Conservation (phyloP, 1,140 invertebrate species). For the Cotesia typhae region DNA sequence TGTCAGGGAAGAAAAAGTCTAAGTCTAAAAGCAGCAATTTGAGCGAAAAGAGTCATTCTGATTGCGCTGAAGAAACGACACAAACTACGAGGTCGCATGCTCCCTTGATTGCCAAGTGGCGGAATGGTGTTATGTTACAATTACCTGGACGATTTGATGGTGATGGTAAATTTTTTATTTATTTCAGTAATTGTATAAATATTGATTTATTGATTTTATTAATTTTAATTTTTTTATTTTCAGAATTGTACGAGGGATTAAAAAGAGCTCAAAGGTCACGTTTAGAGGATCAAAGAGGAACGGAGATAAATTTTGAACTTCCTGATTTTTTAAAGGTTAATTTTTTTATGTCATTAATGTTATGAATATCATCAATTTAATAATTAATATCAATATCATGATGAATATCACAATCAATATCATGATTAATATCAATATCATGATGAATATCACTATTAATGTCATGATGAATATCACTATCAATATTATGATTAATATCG, state of each 20-base stretch:
- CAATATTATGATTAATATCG: too few species aligned
- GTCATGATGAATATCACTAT: too few species aligned
- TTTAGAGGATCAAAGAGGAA: slow-evolving; percentile 83
- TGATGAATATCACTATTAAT: too few species aligned
- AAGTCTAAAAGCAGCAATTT: slow-evolving; percentile 58
- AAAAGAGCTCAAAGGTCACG: slow-evolving; percentile 78
- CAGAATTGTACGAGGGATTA: slow-evolving; percentile 78
- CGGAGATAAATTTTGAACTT: slow-evolving; percentile 82
- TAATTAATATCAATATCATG: too few species aligned
- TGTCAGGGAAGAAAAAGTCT: slow-evolving; percentile 62
- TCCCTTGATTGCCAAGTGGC: slow-evolving; percentile 76
- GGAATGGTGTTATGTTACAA: slow-evolving; percentile 75
- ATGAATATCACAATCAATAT: too few species aligned
- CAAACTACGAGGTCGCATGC: slow-evolving; percentile 52
- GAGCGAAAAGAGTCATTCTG: slow-evolving; percentile 56
- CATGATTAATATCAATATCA: too few species aligned
- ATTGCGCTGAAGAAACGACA: slow-evolving; percentile 54
- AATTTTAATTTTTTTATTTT: slow-evolving; percentile 42
- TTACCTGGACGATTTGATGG: slow-evolving; percentile 73
- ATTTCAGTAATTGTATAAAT: slow-evolving; percentile 11
- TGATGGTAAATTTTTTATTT: slow-evolving; percentile 67
- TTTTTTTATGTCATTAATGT: not conserved
- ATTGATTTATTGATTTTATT: slow-evolving; percentile 9
- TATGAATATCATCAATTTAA: too few species aligned
- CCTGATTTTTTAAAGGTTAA: slow-evolving; percentile 79